Evolutionary conservation across 2,888 invertebrate genomes (phyloP).

Genomic region (Nysson spinosus): DNA sequence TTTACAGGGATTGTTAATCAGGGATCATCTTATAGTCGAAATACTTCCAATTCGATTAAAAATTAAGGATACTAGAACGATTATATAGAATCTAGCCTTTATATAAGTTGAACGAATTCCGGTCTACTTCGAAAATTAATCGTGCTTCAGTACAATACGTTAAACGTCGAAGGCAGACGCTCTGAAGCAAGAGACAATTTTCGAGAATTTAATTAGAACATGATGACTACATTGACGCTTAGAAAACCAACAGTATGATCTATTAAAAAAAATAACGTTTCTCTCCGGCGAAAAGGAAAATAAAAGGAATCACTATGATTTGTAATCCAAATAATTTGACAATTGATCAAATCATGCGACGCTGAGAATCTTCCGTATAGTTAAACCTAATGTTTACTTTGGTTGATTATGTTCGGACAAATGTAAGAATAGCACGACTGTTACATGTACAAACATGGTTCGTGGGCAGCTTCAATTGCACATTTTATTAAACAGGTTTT

Average conservation of each 20-base stretch:
- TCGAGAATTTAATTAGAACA: background rate
- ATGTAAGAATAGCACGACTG: too few relatives aligned
- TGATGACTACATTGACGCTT: background rate
- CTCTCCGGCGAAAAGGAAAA: background rate
- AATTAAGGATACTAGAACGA: slow-evolving; percentile 27
- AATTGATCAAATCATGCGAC: slow-evolving; percentile 2
- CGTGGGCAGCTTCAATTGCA: too few relatives aligned
- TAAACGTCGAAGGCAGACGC: background rate
- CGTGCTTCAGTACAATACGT: slow-evolving; percentile 21
- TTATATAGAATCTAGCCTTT: slow-evolving; percentile 36
- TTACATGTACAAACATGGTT: too few relatives aligned
- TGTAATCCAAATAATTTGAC: slow-evolving; percentile 8
- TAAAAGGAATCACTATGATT: background rate
- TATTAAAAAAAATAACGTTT: slow-evolving; percentile 8
- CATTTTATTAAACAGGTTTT: too few relatives aligned
- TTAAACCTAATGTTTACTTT: slow-evolving; percentile 1
- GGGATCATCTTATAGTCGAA: slow-evolving; percentile 56
- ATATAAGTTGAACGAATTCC: slow-evolving; percentile 31
- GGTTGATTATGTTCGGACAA: too few relatives aligned
- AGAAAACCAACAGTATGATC: slow-evolving; percentile 3
- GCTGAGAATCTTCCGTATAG: slow-evolving; percentile 13
- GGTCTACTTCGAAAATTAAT: slow-evolving; percentile 40
- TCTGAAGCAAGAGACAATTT: background rate
- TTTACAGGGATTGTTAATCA: slow-evolving; percentile 51
- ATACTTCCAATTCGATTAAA: slow-evolving; percentile 48